A percentile compares a stretch with the other conserved stretches of the same genome.
These are phyloP conservation scores for Machimus rusticus DNA, from an alignment of 2,888 invertebrate genomes.

Conservation along the genomic window DNA sequence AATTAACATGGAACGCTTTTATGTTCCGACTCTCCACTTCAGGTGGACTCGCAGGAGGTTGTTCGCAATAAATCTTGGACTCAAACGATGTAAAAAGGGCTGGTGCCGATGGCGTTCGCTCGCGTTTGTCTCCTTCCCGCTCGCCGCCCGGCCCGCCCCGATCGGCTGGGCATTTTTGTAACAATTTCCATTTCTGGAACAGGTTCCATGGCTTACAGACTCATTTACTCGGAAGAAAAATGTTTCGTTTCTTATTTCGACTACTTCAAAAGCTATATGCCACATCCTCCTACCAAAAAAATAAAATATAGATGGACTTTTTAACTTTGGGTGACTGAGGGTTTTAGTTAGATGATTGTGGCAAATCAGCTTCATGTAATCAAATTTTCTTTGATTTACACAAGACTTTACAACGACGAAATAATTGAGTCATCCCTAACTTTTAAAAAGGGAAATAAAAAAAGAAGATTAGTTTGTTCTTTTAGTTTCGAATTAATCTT, in stretches of 20 bases:
- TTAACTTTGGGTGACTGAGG: too few species aligned
- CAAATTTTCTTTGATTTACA: too few species aligned
- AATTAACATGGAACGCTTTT: slow-evolving; percentile 50
- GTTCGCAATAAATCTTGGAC: slow-evolving; percentile 16
- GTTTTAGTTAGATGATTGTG: too few species aligned
- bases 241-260: not conserved
- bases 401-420: too few species aligned
- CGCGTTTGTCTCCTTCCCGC: not conserved
- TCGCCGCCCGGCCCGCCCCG: not conserved
- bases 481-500: too few species aligned
- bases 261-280: not conserved
- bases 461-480: too few species aligned
- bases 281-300: too few species aligned
- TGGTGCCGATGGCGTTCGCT: slow-evolving; percentile 8
- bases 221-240: not conserved
- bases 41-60: slow-evolving; percentile 24
- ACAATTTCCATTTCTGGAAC: not conserved
- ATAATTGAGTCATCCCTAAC: too few species aligned
- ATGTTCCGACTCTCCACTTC: slow-evolving; percentile 45
- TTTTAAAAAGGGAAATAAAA: too few species aligned
- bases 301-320: too few species aligned
- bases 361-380: too few species aligned
- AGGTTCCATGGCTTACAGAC: not conserved
- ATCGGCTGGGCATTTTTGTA: not conserved
- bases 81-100: slow-evolving; percentile 22